phyloP scores from a whole-genome alignment of 2,797 vertebrate species.

The Pyrocephalus nanus region DNA sequence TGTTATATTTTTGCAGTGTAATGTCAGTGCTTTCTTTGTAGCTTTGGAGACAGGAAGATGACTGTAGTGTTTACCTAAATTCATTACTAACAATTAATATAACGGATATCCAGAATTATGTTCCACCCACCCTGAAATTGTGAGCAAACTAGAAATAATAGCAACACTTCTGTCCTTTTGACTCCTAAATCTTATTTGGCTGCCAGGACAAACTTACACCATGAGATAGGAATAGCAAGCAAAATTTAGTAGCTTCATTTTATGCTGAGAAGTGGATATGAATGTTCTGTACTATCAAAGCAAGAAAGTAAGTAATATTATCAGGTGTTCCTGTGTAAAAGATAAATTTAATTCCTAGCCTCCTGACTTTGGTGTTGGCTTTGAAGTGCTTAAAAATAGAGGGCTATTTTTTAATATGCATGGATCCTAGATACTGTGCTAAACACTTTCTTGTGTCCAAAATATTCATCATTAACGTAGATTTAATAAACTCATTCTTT shows the following conservation, averaged over 20 bases:
- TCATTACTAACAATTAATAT: not conserved
- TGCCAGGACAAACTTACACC: not conserved
- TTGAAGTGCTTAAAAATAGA: slow-evolving; percentile 28
- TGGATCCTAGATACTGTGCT: not conserved
- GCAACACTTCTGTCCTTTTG: not conserved
- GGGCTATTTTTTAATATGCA: not conserved
- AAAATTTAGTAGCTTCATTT: not conserved
- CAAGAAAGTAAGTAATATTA: not conserved
- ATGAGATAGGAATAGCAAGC: not conserved
- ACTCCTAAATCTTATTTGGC: not conserved
- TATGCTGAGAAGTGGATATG: not conserved
- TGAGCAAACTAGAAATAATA: not conserved
- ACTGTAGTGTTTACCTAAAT: not conserved
- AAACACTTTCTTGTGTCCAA: not conserved
- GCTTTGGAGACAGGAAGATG: not conserved
- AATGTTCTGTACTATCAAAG: not conserved
- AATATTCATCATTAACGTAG: not conserved
- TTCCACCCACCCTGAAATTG: not conserved
- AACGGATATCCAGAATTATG: not conserved
- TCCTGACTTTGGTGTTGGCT: not conserved
- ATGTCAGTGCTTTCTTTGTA: not conserved
- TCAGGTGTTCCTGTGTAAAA: not conserved
- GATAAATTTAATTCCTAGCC: not conserved
- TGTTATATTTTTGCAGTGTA: not conserved
- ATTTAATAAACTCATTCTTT: slow-evolving; percentile 19